Conservation (phyloP, 2,797 vertebrate genomes). For the Anabas testudineus region DNA sequence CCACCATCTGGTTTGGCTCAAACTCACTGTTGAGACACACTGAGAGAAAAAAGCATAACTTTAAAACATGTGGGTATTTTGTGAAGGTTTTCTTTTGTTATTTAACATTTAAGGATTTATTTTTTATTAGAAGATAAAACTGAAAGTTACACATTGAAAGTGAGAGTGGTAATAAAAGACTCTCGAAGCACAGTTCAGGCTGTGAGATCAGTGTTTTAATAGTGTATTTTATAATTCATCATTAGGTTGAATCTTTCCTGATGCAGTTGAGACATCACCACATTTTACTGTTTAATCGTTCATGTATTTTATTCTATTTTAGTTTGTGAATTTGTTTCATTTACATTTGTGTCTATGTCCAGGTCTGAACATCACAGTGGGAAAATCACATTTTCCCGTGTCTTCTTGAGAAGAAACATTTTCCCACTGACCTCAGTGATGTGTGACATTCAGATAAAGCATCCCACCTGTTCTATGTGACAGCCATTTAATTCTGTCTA, state of each 20-base stretch:
- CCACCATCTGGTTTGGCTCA: slow-evolving; percentile 69
- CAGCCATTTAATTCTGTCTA: slow-evolving; percentile 72
- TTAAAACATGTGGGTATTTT: neutral
- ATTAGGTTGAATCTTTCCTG: neutral
- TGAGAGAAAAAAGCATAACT: slow-evolving; percentile 10
- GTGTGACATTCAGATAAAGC: slow-evolving; percentile 66
- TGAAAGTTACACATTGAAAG: too few species aligned
- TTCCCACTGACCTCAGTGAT: slow-evolving; percentile 79
- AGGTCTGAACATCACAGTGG: slow-evolving; percentile 13
- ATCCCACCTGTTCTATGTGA: slow-evolving; percentile 80
- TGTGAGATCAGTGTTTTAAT: neutral
- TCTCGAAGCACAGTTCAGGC: neutral
- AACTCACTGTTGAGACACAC: slow-evolving; percentile 36
- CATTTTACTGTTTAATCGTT: too few species aligned
- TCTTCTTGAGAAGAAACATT: slow-evolving; percentile 64
- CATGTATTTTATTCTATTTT: neutral
- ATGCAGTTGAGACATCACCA: neutral
- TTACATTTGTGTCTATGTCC: slow-evolving; percentile 4
- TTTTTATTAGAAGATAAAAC: neutral
- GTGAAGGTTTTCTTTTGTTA: neutral
- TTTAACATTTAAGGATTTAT: neutral
- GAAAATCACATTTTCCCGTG: slow-evolving; percentile 49
- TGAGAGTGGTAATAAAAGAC: too few species aligned
- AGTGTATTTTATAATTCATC: too few species aligned
- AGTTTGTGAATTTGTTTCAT: neutral